Base-by-base conservation (phyloP, 2,113 vertebrate species). In the Regulus satrapa region DNA sequence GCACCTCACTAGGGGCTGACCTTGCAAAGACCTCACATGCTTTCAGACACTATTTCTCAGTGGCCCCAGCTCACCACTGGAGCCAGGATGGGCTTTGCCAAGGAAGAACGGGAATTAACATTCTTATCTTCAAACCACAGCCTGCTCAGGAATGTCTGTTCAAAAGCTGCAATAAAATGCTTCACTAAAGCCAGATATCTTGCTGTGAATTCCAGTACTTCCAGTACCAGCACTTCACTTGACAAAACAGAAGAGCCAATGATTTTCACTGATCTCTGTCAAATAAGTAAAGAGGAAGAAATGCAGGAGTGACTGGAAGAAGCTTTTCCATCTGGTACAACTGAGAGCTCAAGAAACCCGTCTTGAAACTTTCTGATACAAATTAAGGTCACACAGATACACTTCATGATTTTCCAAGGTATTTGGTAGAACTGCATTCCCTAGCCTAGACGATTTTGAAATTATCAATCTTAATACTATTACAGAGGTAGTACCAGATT, bases 81-180 rank as follows among this genome's bases (percentile, higher is more conserved):
- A 64, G 73, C 59, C 72, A 86, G 82, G 49, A 91, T 45, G 73
- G 71, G 85, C 56, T 94, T 86, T 0, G 0, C 36, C 76, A 54
- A 13, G 7, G 89, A 73, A 89, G 46, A 89, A 77, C 51, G 64
- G 51, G 85, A 89, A 90, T 88, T 89, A 92, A 94, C 88, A 62
- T 58, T 81, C 91, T 97, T 94, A 95, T 96, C 95, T 95, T 56
- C 80, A 95, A 91, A 87, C 64, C 63, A 55, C 76, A 95, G 84
- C 40, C 63, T 0, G 3, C 59, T 86, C 63, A 59, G 89, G 73
- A 95, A 94, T 78, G 91, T 81, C 66, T 78, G 66, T 18, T 79
- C 76, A 81, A 93, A 76, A 77, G 74, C 69, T 61, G 80, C 91
- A 85, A 83, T 77, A 83, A 94, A 95, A 93, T 26, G 46, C 78